Evolutionary conservation across 2,113 vertebrate species (phyloP).

Genomic region (Camarhynchus parvulus): DNA sequence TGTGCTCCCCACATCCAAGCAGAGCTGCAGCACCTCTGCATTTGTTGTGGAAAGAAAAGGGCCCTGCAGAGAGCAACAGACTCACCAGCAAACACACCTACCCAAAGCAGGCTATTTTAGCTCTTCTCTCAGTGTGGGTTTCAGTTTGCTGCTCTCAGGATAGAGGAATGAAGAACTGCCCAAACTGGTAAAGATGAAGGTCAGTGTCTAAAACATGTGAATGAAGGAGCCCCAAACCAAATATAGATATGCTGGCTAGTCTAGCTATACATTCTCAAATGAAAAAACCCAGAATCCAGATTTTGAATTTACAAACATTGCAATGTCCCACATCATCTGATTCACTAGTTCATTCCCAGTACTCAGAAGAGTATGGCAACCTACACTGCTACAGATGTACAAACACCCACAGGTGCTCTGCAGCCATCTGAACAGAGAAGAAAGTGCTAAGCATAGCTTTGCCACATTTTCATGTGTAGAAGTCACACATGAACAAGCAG

Average conservation of each 20-base stretch:
- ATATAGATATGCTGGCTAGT: neutral
- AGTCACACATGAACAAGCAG: neutral
- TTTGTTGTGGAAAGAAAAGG: neutral
- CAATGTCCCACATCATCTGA: neutral
- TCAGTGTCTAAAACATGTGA: neutral
- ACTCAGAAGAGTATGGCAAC: neutral
- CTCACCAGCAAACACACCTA: neutral
- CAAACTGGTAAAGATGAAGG: neutral
- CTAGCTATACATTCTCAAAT: neutral
- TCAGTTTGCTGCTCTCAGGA: neutral
- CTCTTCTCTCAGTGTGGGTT: neutral
- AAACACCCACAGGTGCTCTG: neutral
- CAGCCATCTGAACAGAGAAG: neutral
- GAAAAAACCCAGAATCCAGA: neutral
- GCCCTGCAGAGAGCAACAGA: fast-evolving
- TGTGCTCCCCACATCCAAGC: neutral
- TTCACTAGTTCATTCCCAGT: neutral
- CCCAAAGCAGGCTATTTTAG: neutral
- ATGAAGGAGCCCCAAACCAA: neutral
- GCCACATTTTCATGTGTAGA: neutral
- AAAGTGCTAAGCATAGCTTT: neutral
- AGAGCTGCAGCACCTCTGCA: neutral
- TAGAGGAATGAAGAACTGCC: neutral
- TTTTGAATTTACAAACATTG: neutral
- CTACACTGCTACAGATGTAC: neutral